Evolutionary conservation across 2,797 vertebrate species (phyloP).

Genomic region (Acanthopagrus latus): DNA sequence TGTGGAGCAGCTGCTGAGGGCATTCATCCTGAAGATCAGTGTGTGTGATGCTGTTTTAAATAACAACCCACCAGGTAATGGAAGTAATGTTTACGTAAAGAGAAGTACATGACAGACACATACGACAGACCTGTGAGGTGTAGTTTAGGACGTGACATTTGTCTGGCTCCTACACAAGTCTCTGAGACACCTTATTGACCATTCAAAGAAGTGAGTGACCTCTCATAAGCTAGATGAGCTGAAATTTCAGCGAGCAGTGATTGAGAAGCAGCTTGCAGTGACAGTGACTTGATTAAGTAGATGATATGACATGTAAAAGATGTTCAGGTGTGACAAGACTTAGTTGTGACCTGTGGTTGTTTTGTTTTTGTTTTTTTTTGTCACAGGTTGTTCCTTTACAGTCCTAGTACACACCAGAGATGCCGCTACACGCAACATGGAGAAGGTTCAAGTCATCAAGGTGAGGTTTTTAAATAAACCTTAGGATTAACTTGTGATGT

Average conservation of each 20-base stretch:
- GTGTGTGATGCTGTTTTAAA: conserved; percentile 97
- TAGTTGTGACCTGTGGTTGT: background rate
- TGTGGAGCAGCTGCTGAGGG: conserved; percentile 95
- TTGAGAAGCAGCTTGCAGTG: background rate
- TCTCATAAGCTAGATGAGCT: background rate
- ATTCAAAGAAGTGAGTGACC: no score
- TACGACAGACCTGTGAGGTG: background rate
- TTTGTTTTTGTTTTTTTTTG: conserved; percentile 35
- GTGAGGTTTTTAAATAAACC: conserved; percentile 75
- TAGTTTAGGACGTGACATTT: background rate
- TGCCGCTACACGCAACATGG: conserved; percentile 97
- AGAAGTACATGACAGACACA: background rate
- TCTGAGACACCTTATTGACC: no score
- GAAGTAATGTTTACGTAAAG: background rate
- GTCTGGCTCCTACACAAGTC: no score
- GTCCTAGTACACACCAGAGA: conserved; percentile 97
- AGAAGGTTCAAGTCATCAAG: conserved; percentile 99
- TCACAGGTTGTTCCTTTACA: conserved; percentile 94
- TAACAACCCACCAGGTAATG: conserved; percentile 95
- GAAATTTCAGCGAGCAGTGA: background rate
- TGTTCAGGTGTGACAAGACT: background rate
- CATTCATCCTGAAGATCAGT: conserved; percentile 98
- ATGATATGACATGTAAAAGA: background rate
- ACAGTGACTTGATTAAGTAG: background rate
- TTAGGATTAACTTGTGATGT: background rate